phyloP scores from a whole-genome alignment of 2,888 invertebrate species.

The Tetragonula carbonaria region DNA sequence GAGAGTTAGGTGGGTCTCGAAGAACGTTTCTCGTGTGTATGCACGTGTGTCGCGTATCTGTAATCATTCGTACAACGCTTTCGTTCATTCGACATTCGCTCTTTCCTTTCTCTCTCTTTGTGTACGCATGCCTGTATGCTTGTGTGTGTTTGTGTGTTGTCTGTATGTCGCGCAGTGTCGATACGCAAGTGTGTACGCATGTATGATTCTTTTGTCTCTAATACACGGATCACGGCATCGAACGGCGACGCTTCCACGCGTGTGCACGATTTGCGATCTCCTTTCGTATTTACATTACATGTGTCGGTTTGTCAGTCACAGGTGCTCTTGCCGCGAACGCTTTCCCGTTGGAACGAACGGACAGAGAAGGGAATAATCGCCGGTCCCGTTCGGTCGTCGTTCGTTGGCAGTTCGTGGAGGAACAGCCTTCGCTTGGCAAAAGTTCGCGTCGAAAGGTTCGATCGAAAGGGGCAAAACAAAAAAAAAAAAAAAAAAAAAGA shows the following conservation, averaged over 20 bases:
- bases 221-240: slow-evolving; percentile 33
- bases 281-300: not conserved
- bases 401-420: slow-evolving; percentile 38
- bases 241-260: slow-evolving; percentile 37
- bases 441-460: not conserved
- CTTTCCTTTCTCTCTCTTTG: not conserved
- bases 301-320: not conserved
- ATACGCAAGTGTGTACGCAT: slow-evolving; percentile 21
- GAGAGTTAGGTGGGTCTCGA: slow-evolving; percentile 71
- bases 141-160: slow-evolving; percentile 9
- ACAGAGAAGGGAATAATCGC: not conserved
- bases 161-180: not conserved
- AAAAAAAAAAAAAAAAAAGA: no score
- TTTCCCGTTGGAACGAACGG: slow-evolving; percentile 10
- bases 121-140: not conserved
- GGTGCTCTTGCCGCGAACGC: slow-evolving; percentile 3
- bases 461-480: not conserved
- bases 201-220: slow-evolving; percentile 36
- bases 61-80: slow-evolving; percentile 10
- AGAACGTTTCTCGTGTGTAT: slow-evolving; percentile 63
- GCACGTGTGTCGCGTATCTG: slow-evolving; percentile 31
- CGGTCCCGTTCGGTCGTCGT: not conserved
- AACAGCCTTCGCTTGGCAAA: slow-evolving; percentile 6
- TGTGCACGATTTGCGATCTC: slow-evolving; percentile 35
- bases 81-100: slow-evolving; percentile 2